Evolutionary conservation across 1,140 invertebrate genomes (phyloP), one percentile per base, ranked within the genome.

Genomic region (Mamestra configurata): DNA sequence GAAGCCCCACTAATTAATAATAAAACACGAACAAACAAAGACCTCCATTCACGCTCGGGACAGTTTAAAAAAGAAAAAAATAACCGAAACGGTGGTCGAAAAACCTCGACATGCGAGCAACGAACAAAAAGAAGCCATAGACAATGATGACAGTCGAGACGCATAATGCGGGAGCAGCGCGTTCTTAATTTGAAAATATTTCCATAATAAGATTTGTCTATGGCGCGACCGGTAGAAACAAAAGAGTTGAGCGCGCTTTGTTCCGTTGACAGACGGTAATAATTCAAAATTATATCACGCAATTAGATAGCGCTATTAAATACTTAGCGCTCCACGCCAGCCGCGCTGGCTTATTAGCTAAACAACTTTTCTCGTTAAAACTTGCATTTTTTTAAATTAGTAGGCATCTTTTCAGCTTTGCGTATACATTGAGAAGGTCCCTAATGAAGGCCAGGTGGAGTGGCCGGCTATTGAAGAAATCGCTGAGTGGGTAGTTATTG

Each of bases 181-280:
- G 90, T 90, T 93, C 92, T 94, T 93, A 93, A 94, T 93, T 94
- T 93, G 92, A 94, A 94, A 94, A 94, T 94, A 93, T 94, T 93
- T 94, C 92, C 93, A 94, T 94, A 93, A 94, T 94, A 94, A 93
- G 93, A 93, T 94, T 93, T 93, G 93, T 93, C 93, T 93, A 94
- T 93, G 89, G 91, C 90, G 88, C 90, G 89, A 88, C 88, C 89
- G 82, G 87, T 70, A 83, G 79, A 89, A 89, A 94, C 92, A 94
- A 94, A 94, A 94, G 93, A 88, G 82, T 84, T 82, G 84, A 85
- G 84, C 81, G 72, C 77, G 82, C 90, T 94, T 93, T 93, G 92
- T 94, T 92, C 85, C 77, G 77, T 82, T 92, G 88, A 93, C 89
- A 88, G 90, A 84, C 84, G 85, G 87, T 91, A 87, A 93, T 93